Evolutionary conservation across 2,113 vertebrate species (phyloP), one percentile per base, ranked within the genome.

Genomic region (Tichodroma muraria): DNA sequence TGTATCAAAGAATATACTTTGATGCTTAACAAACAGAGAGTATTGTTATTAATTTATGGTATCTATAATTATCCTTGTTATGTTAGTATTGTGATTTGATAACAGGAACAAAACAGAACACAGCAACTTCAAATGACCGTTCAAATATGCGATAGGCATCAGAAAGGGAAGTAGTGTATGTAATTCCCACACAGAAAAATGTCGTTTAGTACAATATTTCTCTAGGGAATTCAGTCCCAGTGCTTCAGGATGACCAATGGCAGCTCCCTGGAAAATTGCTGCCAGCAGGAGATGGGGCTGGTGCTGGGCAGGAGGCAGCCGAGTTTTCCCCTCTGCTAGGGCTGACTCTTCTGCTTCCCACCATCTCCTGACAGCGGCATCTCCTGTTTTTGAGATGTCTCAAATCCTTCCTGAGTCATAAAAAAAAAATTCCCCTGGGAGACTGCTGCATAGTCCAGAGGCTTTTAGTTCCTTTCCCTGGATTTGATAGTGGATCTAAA

Each of bases 171-270:
- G 79, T 85, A 31, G 71, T 93, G 88, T 88, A 95, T 88, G 91
- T 91, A 93, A 96, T 88, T 96, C 87, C 94, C 94, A 95, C 81
- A n/a, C 85, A 94, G 79, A 95, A 95, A 95, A 96, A 95, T 95
- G 95, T 93, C 44, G 10, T 80, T 89, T 52, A 91, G 82, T 54
- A 82, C 71, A 80, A 54, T 64, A 76, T 85, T 95, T 95, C 93
- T 93, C 95, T 52, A 30, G 96, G 64, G 91, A 97, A 78, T 68
- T 56, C 23, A 2, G 27, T 83, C 85, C 30, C 2, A 4, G 37
- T 71, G 56, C 76, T 78, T 73, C 1, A 5, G 47, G 50, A 61
- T 52, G 71, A 57, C 91, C 87, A 91, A 30, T 44, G 66, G 71
- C 53, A 89, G 54, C 30, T 91, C 81, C 42, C 49, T 94, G 69